Percentiles rank a stretch among this genome's conserved stretches.
phyloP scores from a whole-genome alignment of 2,113 vertebrate genomes.

The Grammomys dolichurus region DNA sequence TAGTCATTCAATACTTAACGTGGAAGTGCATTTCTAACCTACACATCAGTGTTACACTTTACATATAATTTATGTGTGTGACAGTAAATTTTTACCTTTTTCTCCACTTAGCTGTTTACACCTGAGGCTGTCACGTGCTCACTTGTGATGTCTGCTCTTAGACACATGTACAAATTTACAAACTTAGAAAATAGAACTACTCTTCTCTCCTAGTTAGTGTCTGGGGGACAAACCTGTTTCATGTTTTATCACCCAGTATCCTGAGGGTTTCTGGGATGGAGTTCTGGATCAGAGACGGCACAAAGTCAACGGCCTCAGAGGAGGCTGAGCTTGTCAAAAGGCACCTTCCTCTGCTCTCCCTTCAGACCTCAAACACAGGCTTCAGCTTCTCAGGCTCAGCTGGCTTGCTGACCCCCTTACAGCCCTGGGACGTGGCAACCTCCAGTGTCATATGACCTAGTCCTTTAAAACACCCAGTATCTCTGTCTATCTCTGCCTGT shows the following conservation, averaged over 20 bases:
- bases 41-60: not conserved
- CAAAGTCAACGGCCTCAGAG: not conserved
- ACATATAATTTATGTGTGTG: not conserved
- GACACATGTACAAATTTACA: not conserved
- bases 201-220: conserved; percentile 5
- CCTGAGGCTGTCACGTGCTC: not conserved
- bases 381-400: not conserved
- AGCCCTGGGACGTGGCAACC: not conserved
- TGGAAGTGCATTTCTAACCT: not conserved
- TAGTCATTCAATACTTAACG: not conserved
- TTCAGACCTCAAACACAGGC: not conserved
- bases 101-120: not conserved
- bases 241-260: not conserved
- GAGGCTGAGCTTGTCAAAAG: not conserved
- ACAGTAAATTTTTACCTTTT: not conserved
- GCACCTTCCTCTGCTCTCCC: not conserved
- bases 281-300: not conserved
- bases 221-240: not conserved
- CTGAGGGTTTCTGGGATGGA: conserved; percentile 16
- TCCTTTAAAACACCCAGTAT: not conserved
- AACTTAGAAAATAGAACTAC: conserved; percentile 19
- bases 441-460: not conserved
- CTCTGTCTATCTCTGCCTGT: not conserved
- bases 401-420: not conserved
- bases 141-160: not conserved